These are phyloP conservation scores for Caprella mutica DNA, from an alignment of 2,888 invertebrate species.

Conservation along the genomic window DNA sequence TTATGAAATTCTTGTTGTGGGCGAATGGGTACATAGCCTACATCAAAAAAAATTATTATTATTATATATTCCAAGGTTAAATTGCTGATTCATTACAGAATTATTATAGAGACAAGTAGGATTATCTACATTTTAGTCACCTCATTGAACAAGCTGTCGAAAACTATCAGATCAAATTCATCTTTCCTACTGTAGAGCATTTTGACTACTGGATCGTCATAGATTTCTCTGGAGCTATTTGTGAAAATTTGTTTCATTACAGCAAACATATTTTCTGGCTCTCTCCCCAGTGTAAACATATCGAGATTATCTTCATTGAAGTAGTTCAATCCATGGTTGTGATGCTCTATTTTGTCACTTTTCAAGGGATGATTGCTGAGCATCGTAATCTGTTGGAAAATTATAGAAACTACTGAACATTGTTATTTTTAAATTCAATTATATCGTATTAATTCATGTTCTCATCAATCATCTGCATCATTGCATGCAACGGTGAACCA, in stretches of 20 bases:
- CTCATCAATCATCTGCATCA: too few relatives aligned
- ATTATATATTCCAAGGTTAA: too few relatives aligned
- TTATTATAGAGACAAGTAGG: too few relatives aligned
- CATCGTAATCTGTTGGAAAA: slow-evolving; percentile 6
- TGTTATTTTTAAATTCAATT: too few relatives aligned
- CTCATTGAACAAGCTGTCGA: slow-evolving; percentile 10
- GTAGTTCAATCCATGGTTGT: neutral
- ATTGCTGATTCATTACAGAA: too few relatives aligned
- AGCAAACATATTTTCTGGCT: neutral
- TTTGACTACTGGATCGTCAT: slow-evolving; percentile 8
- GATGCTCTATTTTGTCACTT: neutral
- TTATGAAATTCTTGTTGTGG: slow-evolving; percentile 18
- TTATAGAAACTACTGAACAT: too few relatives aligned
- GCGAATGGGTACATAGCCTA: slow-evolving; percentile 18
- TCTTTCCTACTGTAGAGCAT: slow-evolving; percentile 10
- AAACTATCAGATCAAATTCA: slow-evolving; percentile 12
- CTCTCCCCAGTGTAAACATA: neutral
- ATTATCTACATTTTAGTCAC: too few relatives aligned
- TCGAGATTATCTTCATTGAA: neutral
- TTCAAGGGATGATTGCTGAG: neutral
- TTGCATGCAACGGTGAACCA: too few relatives aligned
- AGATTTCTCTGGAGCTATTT: neutral
- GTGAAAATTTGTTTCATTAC: neutral
- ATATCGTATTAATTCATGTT: too few relatives aligned
- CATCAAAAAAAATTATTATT: too few relatives aligned